Evolutionary conservation across 1,140 invertebrate genomes (phyloP).

Genomic region (Amyelois transitella): DNA sequence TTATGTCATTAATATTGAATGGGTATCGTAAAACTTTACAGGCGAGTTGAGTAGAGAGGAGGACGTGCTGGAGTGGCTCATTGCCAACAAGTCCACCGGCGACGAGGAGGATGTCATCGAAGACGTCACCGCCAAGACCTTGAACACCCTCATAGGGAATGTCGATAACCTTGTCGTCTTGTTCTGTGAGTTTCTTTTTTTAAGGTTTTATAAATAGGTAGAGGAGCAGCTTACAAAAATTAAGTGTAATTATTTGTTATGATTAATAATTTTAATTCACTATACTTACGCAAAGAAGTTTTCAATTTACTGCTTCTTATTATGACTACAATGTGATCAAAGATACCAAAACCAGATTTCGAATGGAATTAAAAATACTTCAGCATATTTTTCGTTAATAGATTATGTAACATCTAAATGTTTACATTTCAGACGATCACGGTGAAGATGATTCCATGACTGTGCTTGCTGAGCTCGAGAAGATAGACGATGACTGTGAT

Average conservation of each 20-base stretch:
- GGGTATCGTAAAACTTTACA: constrained; percentile 56
- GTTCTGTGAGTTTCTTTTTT: constrained; percentile 85
- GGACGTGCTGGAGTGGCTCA: constrained; percentile 94
- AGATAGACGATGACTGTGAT: constrained; percentile 95
- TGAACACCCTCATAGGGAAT: constrained; percentile 90
- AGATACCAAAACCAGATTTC: too few species aligned
- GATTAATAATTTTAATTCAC: too few species aligned
- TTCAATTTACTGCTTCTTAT: too few species aligned
- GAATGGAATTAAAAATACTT: too few species aligned
- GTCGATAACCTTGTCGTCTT: constrained; percentile 94
- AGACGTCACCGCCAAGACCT: constrained; percentile 91
- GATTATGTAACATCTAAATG: not conserved
- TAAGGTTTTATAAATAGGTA: not conserved
- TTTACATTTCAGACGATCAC: constrained; percentile 83
- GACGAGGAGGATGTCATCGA: constrained; percentile 96
- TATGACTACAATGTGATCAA: too few species aligned
- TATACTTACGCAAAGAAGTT: too few species aligned
- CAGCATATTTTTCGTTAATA: too few species aligned
- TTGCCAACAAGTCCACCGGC: constrained; percentile 92
- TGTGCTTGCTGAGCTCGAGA: constrained; percentile 89
- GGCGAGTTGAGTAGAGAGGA: constrained; percentile 93
- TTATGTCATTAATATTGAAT: not conserved
- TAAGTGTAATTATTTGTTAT: too few species aligned
- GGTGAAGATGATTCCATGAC: constrained; percentile 89
- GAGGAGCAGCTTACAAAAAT: too few species aligned